These are phyloP conservation scores for Typhlichthys eigenmanni DNA, from an alignment of 2,797 vertebrate species.

Conservation along the genomic window DNA sequence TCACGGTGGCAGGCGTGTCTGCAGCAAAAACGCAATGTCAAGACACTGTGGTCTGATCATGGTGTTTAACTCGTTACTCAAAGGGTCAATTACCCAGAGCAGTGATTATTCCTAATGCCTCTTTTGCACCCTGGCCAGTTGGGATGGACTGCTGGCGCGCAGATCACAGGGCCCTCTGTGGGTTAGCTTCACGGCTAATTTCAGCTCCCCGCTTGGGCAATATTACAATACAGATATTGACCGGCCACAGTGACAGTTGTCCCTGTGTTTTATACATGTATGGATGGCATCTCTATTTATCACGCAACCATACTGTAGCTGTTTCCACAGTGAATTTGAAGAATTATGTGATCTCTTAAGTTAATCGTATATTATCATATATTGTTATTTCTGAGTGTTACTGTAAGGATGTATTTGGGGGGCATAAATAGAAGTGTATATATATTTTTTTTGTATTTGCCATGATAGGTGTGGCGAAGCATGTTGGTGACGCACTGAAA, in stretches of 20 bases:
- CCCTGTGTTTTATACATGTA: background rate
- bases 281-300: too few relatives aligned
- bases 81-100: constrained; percentile 68
- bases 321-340: too few relatives aligned
- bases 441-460: too few relatives aligned
- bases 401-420: too few relatives aligned
- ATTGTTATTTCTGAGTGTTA: too few relatives aligned
- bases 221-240: background rate
- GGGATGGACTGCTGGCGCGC: constrained; percentile 41
- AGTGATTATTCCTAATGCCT: constrained; percentile 68
- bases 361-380: too few relatives aligned
- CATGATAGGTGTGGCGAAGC: constrained; percentile 89
- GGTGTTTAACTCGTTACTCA: constrained; percentile 74
- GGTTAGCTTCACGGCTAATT: constrained; percentile 36
- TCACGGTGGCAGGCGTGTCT: constrained; percentile 57
- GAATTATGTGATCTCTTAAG: too few relatives aligned
- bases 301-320: too few relatives aligned
- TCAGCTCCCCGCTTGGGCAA: constrained; percentile 10
- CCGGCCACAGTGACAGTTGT: constrained; percentile 7
- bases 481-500: constrained; percentile 96
- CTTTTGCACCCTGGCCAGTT: constrained; percentile 44
- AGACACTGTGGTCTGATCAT: constrained; percentile 68
- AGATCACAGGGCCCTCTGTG: constrained; percentile 54
- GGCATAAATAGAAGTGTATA: too few relatives aligned
- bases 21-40: constrained; percentile 50